Percentiles rank a stretch among this genome's conserved stretches.
Conservation (phyloP, 1,140 invertebrate genomes). For the Tribolium castaneum region DNA sequence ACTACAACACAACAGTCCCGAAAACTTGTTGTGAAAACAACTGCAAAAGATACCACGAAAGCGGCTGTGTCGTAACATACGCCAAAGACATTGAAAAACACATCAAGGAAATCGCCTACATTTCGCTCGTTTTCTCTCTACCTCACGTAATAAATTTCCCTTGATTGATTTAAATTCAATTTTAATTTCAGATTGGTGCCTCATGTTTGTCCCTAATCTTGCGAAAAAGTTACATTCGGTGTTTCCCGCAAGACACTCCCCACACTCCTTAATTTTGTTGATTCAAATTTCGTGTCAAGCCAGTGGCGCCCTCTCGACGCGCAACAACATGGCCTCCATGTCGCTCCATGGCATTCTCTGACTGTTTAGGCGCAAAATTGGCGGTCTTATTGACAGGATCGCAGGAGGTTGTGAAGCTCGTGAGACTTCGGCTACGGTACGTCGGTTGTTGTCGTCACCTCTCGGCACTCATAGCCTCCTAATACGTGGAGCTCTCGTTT, state of each 20-base stretch:
- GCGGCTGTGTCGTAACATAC: neutral
- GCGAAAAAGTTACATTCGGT: neutral
- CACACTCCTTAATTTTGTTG: neutral
- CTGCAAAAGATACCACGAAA: neutral
- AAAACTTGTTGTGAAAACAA: neutral
- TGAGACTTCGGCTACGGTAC: neutral
- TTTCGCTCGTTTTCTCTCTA: neutral
- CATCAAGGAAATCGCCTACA: neutral
- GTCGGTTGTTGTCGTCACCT: neutral
- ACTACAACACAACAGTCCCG: neutral
- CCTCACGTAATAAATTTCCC: neutral
- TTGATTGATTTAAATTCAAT: neutral
- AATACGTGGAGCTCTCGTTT: slow-evolving; percentile 51
- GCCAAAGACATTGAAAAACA: neutral
- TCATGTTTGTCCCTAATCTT: neutral
- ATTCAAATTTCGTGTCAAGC: neutral
- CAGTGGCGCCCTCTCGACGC: neutral
- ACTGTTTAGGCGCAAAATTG: slow-evolving; percentile 61
- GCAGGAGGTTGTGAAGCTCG: slow-evolving; percentile 41
- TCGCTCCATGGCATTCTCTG: slow-evolving; percentile 33
- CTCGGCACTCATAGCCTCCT: slow-evolving; percentile 45
- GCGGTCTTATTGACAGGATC: slow-evolving; percentile 59
- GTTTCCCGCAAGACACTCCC: neutral
- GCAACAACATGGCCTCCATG: slow-evolving; percentile 29
- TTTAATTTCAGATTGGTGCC: neutral